A percentile compares a stretch with the other conserved stretches of the same genome.
Conservation (phyloP, 2,797 vertebrate genomes). For the Hemibagrus guttatus region DNA sequence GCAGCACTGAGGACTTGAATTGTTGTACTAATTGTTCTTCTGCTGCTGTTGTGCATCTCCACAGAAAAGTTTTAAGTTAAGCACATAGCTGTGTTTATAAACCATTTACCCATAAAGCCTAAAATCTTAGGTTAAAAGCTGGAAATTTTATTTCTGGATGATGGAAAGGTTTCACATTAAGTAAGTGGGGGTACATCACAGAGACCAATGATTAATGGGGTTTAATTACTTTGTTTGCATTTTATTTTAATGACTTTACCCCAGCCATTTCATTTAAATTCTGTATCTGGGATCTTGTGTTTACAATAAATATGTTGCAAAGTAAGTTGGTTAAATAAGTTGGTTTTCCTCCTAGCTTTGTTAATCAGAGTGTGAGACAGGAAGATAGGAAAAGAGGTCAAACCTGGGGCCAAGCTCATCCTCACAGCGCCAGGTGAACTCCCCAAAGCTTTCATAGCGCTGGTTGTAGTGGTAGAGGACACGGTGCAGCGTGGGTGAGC, state of each 20-base stretch:
- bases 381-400: conserved; percentile 9
- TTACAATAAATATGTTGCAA: conserved; percentile 36
- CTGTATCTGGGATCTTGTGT: conserved; percentile 50
- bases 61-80: conserved; percentile 66
- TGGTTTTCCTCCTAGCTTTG: neutral
- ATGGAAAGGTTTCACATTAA: neutral
- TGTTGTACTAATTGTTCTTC: neutral
- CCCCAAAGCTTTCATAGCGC: conserved; percentile 96
- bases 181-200: neutral
- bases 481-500: conserved; percentile 90
- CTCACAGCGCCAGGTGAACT: conserved; percentile 98
- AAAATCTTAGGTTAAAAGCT: conserved; percentile 14
- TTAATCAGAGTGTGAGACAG: neutral
- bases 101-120: conserved; percentile 56
- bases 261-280: conserved; percentile 59
- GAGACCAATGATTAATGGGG: neutral
- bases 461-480: conserved; percentile 98
- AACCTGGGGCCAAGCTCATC: conserved; percentile 98
- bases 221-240: neutral
- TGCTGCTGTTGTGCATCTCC: conserved; percentile 57
- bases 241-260: conserved; percentile 50
- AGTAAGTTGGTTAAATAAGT: neutral
- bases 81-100: conserved; percentile 74
- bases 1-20: conserved; percentile 41
- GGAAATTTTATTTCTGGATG: conserved; percentile 43